These are phyloP conservation scores for Lypha dubia DNA, from an alignment of 2,888 invertebrate species.

Conservation along the genomic window DNA sequence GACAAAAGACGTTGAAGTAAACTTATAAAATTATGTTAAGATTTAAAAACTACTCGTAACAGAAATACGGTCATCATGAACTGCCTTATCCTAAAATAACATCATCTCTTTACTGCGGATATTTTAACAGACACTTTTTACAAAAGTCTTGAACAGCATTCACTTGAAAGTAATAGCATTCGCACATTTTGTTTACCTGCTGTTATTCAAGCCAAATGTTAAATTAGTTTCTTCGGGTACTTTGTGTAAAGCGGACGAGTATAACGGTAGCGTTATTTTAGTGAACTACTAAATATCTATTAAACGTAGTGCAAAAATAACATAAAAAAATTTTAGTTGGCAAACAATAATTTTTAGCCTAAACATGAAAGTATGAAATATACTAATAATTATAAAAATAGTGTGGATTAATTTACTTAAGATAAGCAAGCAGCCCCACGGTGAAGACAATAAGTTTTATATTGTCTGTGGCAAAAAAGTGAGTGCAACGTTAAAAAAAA, in stretches of 20 bases:
- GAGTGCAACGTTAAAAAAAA: conserved; percentile 19
- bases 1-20: no score
- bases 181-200: conserved; percentile 27
- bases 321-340: conserved; percentile 38
- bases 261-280: background rate
- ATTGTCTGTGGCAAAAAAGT: conserved; percentile 64
- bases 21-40: no score
- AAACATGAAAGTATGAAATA: conserved; percentile 19
- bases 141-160: conserved; percentile 19
- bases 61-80: background rate
- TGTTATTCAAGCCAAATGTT: conserved; percentile 28
- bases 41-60: background rate
- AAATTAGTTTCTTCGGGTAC: conserved; percentile 62
- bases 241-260: conserved; percentile 51
- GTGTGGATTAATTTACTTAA: background rate
- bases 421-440: conserved; percentile 29
- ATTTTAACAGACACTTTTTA: background rate
- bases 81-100: background rate
- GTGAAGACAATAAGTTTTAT: conserved; percentile 45
- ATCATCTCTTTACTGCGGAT: background rate
- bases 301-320: conserved; percentile 42
- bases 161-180: conserved; percentile 42
- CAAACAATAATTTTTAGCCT: conserved; percentile 38
- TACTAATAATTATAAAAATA: background rate
- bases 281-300: background rate